A percentile compares a stretch with the other conserved stretches of the same genome.
Evolutionary conservation across 2,113 vertebrate species (phyloP).

Genomic region (Passer domesticus): DNA sequence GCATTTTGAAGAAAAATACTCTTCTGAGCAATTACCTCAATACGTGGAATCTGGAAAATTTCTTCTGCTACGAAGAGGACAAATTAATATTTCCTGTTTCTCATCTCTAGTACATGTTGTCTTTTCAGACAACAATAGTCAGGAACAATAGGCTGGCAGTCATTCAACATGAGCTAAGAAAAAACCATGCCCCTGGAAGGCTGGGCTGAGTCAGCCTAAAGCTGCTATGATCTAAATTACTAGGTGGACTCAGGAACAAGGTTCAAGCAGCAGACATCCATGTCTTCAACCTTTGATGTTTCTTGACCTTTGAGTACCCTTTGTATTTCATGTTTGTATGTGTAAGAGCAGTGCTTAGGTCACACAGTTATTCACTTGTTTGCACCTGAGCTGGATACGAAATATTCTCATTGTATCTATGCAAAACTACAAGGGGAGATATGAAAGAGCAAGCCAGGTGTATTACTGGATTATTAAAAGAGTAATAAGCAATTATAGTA

Average conservation of each 20-base stretch:
- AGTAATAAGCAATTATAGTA: background rate
- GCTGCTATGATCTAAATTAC: conserved; percentile 51
- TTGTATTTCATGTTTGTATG: background rate
- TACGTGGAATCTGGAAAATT: conserved; percentile 75
- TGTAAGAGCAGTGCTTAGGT: background rate
- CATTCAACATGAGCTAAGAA: conserved; percentile 56
- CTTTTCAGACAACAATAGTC: conserved; percentile 77
- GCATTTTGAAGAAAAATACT: conserved; percentile 24
- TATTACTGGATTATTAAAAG: background rate
- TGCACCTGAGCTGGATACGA: background rate
- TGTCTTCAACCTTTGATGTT: conserved; percentile 48
- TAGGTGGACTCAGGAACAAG: conserved; percentile 39
- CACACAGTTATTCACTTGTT: conserved; percentile 4
- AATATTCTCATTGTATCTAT: background rate
- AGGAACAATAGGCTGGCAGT: conserved; percentile 78
- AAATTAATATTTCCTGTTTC: conserved; percentile 78
- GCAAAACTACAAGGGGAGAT: background rate
- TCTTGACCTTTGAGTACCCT: conserved; percentile 40
- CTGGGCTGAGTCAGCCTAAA: conserved; percentile 68
- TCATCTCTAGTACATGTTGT: conserved; percentile 81
- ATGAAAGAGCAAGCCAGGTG: background rate
- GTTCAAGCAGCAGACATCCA: conserved; percentile 65
- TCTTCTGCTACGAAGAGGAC: conserved; percentile 69
- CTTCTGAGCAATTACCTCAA: conserved; percentile 71
- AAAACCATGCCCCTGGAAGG: conserved; percentile 41